These are phyloP conservation scores for Melieria crassipennis DNA, from an alignment of 2,888 invertebrate genomes.

Conservation along the genomic window DNA sequence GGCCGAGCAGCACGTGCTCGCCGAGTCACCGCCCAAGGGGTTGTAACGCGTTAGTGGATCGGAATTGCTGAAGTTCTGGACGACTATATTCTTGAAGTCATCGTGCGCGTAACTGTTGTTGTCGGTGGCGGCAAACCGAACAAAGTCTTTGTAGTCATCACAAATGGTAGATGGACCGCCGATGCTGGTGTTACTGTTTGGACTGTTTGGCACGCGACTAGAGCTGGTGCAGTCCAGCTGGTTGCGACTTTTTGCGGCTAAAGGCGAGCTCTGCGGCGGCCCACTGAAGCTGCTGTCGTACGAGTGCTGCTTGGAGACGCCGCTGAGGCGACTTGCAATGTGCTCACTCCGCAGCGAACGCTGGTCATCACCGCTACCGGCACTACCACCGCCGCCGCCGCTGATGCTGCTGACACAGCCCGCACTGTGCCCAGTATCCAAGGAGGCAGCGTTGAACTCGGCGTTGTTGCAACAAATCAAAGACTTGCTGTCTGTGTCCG, in stretches of 20 bases:
- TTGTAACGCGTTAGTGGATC: constrained; percentile 53
- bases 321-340: constrained; percentile 52
- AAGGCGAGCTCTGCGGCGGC: constrained; percentile 25
- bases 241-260: constrained; percentile 37
- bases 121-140: constrained; percentile 14
- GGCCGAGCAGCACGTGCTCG: constrained; percentile 38
- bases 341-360: constrained; percentile 46
- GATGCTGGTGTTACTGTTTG: constrained; percentile 35
- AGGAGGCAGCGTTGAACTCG: constrained; percentile 30
- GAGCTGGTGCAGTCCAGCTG: constrained; percentile 46
- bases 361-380: constrained; percentile 53
- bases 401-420: constrained; percentile 39
- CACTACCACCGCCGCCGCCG: constrained; percentile 46
- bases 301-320: constrained; percentile 60
- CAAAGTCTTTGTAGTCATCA: constrained; percentile 52
- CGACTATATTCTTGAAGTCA: constrained; percentile 48
- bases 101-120: constrained; percentile 32
- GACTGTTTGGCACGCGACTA: constrained; percentile 49
- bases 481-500: constrained; percentile 50
- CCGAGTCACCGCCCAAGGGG: constrained; percentile 44
- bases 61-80: constrained; percentile 56
- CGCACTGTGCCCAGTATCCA: constrained; percentile 26
- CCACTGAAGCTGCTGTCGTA: constrained; percentile 54
- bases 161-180: constrained; percentile 53
- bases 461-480: constrained; percentile 48